These are phyloP conservation scores for Cerastoderma edule DNA, from an alignment of 2,888 invertebrate species.

Conservation along the genomic window DNA sequence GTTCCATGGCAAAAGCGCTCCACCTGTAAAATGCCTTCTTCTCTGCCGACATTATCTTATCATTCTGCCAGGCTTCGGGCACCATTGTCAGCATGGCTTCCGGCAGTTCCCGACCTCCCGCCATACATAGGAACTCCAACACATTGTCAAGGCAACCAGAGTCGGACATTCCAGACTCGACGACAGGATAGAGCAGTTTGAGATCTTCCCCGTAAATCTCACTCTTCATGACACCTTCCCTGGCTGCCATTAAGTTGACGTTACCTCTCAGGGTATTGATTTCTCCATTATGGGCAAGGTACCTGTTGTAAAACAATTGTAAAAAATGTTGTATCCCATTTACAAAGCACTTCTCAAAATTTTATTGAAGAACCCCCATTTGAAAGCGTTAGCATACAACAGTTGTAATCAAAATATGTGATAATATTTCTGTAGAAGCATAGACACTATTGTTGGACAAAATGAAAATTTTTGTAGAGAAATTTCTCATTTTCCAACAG, in stretches of 20 bases:
- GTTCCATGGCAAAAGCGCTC: slow-evolving; percentile 99
- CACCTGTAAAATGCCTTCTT: slow-evolving; percentile 98
- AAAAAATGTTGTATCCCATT: too few relatives aligned
- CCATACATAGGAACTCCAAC: slow-evolving; percentile 97
- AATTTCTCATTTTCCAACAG: too few relatives aligned
- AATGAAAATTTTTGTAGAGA: too few relatives aligned
- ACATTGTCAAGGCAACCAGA: slow-evolving; percentile 99
- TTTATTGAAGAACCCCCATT: too few relatives aligned
- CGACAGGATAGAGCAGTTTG: slow-evolving; percentile 96
- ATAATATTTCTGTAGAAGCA: too few relatives aligned
- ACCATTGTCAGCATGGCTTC: slow-evolving; percentile 99
- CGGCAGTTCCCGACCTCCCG: slow-evolving; percentile 94
- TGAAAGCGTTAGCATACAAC: too few relatives aligned
- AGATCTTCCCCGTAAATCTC: slow-evolving; percentile 92
- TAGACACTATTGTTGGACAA: too few relatives aligned
- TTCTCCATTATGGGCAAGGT: slow-evolving; percentile 99
- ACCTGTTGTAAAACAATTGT: slow-evolving; percentile 85
- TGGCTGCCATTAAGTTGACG: slow-evolving; percentile 98
- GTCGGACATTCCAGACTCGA: slow-evolving; percentile 98
- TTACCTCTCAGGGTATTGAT: slow-evolving; percentile 99
- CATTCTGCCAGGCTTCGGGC: slow-evolving; percentile 99
- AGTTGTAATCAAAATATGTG: too few relatives aligned
- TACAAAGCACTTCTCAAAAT: too few relatives aligned
- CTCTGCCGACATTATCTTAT: slow-evolving; percentile 93
- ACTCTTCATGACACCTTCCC: slow-evolving; percentile 98